These are phyloP conservation scores for Crotalus helleri DNA, from an alignment of 2,113 vertebrate species.

Conservation along the genomic window DNA sequence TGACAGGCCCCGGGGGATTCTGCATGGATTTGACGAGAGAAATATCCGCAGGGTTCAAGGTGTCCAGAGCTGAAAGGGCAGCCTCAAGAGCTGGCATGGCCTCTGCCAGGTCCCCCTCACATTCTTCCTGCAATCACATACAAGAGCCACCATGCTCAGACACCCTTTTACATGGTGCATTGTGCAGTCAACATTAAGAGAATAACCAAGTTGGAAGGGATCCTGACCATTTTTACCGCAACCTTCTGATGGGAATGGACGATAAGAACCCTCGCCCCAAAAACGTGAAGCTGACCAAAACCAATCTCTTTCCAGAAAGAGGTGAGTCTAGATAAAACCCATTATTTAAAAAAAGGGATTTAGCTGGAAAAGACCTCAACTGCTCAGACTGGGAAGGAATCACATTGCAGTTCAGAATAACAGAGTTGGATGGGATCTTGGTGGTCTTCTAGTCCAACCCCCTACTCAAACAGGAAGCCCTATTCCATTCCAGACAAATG, in stretches of 20 bases:
- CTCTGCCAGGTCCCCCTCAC: constrained; percentile 87
- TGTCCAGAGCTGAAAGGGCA: constrained; percentile 84
- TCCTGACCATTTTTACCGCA: constrained; percentile 73
- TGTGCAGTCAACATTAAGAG: background rate
- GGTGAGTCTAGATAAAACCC: constrained; percentile 62
- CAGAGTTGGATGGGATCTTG: background rate
- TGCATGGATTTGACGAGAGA: constrained; percentile 89
- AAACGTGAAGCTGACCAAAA: constrained; percentile 82
- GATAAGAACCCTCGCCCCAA: constrained; percentile 76
- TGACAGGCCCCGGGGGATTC: constrained; percentile 86
- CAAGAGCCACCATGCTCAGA: background rate
- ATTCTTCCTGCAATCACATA: constrained; percentile 78
- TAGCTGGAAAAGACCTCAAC: background rate
- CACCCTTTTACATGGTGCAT: background rate
- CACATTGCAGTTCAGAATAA: background rate
- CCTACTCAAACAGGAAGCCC: too few relatives aligned
- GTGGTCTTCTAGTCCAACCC: background rate
- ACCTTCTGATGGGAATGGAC: constrained; percentile 74
- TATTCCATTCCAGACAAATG: background rate
- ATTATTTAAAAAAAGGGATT: background rate
- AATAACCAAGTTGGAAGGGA: background rate
- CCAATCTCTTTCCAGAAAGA: constrained; percentile 82
- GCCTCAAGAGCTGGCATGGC: constrained; percentile 88
- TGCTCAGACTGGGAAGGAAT: background rate
- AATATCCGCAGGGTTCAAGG: constrained; percentile 86